Evolutionary conservation across 2,797 vertebrate genomes (phyloP).

Genomic region (Macrochelys suwanniensis): DNA sequence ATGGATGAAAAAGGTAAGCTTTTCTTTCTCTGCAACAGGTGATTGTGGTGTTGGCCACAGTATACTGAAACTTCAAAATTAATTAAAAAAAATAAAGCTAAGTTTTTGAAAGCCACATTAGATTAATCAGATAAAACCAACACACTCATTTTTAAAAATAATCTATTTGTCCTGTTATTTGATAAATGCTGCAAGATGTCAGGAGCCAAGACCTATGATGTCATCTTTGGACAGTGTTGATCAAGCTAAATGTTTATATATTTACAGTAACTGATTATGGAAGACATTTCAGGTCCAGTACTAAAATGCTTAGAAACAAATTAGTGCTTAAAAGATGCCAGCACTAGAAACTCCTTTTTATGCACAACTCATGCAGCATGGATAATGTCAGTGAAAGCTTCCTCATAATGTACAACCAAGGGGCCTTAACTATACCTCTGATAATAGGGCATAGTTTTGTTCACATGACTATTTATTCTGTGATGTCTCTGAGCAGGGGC

Average conservation of each 20-base stretch:
- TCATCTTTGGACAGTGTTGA: neutral
- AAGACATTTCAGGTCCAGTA: neutral
- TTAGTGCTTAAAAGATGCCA: neutral
- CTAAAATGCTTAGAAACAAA: neutral
- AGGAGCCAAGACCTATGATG: neutral
- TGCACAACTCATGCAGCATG: neutral
- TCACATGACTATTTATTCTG: neutral
- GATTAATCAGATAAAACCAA: neutral
- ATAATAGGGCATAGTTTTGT: neutral
- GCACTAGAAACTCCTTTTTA: neutral
- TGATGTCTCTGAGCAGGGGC: neutral
- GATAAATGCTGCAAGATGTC: neutral
- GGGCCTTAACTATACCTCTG: neutral
- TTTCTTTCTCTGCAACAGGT: neutral
- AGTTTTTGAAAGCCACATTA: neutral
- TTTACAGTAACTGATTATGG: neutral
- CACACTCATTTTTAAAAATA: neutral
- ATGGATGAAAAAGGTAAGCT: constrained; percentile 94
- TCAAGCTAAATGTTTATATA: neutral
- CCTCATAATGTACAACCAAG: neutral
- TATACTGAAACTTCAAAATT: neutral
- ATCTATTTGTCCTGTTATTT: neutral
- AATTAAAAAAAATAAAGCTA: neutral
- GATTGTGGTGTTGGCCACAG: neutral
- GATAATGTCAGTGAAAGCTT: neutral